These are phyloP conservation scores for Drosophila mayri DNA, from an alignment of 1,140 invertebrate species.

Conservation along the genomic window DNA sequence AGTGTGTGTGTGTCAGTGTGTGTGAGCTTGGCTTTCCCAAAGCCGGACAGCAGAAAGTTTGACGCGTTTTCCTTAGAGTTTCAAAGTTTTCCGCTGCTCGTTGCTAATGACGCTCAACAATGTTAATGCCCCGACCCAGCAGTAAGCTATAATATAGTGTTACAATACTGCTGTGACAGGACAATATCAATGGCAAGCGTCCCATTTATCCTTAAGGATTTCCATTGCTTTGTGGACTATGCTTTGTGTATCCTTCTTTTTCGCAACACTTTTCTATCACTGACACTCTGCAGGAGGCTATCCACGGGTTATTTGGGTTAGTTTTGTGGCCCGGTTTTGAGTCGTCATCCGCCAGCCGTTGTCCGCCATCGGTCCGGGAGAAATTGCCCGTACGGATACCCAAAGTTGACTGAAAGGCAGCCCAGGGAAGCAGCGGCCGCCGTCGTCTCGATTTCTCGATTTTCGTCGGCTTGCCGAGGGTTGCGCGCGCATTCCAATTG, in stretches of 20 bases:
- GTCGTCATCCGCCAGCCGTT: conserved; percentile 60
- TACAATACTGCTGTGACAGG: conserved; percentile 96
- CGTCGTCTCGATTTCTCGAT: conserved; percentile 42
- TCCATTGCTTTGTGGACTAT: too few relatives aligned
- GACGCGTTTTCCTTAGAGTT: conserved; percentile 34
- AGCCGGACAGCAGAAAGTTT: conserved; percentile 61
- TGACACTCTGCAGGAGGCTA: conserved; percentile 16
- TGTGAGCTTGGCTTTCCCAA: conserved; percentile 51
- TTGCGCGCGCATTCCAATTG: conserved; percentile 80
- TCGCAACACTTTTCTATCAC: conserved; percentile 18
- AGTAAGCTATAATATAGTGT: conserved; percentile 88
- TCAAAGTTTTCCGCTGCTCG: conserved; percentile 34
- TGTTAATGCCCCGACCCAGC: conserved; percentile 93
- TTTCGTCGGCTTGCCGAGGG: conserved; percentile 57
- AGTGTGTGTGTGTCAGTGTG: conserved; percentile 2
- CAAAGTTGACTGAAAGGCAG: conserved; percentile 84
- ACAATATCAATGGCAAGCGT: conserved; percentile 93
- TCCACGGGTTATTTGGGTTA: conserved; percentile 39
- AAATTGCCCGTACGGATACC: conserved; percentile 85
- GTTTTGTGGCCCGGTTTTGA: conserved; percentile 77
- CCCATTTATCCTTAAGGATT: neutral
- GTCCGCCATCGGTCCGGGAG: conserved; percentile 81
- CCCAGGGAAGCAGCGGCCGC: conserved; percentile 72
- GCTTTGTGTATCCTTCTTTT: neutral
- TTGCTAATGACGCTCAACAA: conserved; percentile 80